phyloP scores from a whole-genome alignment of 53 echinoderm and acorn worm genomes.

The Paelopatides confundens region DNA sequence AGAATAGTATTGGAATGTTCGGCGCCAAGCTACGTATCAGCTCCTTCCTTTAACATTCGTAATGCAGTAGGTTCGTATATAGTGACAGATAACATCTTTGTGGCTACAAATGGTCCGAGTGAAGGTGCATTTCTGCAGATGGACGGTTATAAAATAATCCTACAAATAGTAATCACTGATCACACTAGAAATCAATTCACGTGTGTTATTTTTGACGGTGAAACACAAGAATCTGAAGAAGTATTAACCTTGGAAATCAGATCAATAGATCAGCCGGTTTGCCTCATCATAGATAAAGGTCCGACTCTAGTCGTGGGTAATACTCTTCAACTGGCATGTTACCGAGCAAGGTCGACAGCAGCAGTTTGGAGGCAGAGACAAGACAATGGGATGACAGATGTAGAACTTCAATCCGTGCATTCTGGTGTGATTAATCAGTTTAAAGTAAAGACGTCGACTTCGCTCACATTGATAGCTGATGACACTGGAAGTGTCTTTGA shows the following conservation, averaged over 20 bases:
- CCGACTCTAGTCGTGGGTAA: neutral
- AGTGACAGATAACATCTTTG: neutral
- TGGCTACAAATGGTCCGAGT: neutral
- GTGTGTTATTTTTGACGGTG: neutral
- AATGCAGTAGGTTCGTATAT: neutral
- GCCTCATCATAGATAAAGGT: neutral
- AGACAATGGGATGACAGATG: neutral
- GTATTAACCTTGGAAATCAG: neutral
- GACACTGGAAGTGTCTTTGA: neutral
- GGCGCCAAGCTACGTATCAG: neutral
- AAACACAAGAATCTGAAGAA: neutral
- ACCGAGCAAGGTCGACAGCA: neutral
- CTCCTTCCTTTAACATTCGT: neutral
- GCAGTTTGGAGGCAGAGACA: neutral
- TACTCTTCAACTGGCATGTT: neutral
- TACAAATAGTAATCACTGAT: neutral
- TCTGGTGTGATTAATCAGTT: neutral
- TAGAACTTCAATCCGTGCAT: neutral
- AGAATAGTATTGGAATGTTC: neutral
- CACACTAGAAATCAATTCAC: neutral
- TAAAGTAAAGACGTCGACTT: neutral
- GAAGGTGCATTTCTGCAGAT: neutral
- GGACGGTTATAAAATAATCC: neutral
- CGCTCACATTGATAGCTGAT: neutral
- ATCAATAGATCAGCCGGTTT: neutral